Evolutionary conservation across 2,888 invertebrate species (phyloP).

Genomic region (Mayetiola destructor): DNA sequence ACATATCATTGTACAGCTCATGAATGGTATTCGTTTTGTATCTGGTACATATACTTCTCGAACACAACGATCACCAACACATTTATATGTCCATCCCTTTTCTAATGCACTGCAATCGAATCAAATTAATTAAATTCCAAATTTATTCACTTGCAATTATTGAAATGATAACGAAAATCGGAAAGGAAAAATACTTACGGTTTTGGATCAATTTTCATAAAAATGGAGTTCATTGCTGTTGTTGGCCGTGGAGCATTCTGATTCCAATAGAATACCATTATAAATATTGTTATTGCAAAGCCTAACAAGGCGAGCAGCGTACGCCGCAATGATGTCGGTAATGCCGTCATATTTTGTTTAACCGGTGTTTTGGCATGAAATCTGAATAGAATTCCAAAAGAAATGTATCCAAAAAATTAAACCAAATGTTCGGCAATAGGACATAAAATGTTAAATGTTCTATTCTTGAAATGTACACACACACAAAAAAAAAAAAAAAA

Average conservation of each 20-base stretch:
- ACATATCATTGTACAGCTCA: conserved; percentile 66
- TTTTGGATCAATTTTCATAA: conserved; percentile 21
- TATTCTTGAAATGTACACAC: background rate
- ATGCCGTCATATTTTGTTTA: conserved; percentile 29
- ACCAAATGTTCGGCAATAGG: background rate
- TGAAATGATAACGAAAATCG: background rate
- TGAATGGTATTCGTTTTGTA: conserved; percentile 42
- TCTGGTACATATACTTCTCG: conserved; percentile 36
- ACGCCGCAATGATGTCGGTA: conserved; percentile 39
- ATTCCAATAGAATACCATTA: conserved; percentile 46
- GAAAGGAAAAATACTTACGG: conserved; percentile 20
- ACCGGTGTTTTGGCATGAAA: background rate
- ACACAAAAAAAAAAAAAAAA: background rate
- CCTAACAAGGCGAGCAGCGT: conserved; percentile 32
- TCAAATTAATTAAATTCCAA: background rate
- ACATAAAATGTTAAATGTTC: background rate
- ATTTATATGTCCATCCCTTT: conserved; percentile 62
- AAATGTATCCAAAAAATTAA: no score
- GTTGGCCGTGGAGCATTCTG: conserved; percentile 38
- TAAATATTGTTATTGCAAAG: conserved; percentile 39
- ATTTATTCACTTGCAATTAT: background rate
- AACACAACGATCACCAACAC: conserved; percentile 54
- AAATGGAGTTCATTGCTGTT: conserved; percentile 30
- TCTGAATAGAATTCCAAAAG: background rate
- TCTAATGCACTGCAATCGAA: conserved; percentile 28